Conservation (phyloP, 92 coral and sea anemone species). For the Desmophyllum pertusum region DNA sequence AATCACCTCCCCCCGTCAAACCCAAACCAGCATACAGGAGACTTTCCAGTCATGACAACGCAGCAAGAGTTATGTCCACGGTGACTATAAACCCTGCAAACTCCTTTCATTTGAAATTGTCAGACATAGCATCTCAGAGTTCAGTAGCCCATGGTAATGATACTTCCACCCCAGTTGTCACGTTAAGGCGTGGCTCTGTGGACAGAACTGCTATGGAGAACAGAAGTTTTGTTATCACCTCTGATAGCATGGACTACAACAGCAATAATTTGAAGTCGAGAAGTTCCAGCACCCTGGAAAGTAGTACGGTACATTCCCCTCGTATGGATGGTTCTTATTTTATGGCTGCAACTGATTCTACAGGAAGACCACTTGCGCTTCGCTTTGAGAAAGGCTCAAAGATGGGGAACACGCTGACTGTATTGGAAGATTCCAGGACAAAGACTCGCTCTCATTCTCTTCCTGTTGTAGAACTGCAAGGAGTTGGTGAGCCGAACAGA, state of each 20-base stretch:
- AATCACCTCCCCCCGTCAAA: slow-evolving; percentile 48
- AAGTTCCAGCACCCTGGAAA: slow-evolving; percentile 35
- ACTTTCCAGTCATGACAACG: slow-evolving; percentile 36
- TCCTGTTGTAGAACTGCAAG: slow-evolving; percentile 68
- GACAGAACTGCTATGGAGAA: slow-evolving; percentile 81
- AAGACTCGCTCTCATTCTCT: slow-evolving; percentile 76
- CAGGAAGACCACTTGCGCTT: slow-evolving; percentile 85
- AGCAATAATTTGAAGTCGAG: slow-evolving; percentile 41
- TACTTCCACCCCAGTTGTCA: slow-evolving; percentile 41
- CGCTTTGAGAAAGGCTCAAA: slow-evolving; percentile 80
- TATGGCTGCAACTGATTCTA: slow-evolving; percentile 86
- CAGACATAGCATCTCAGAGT: slow-evolving; percentile 34
- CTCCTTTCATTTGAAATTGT: slow-evolving; percentile 20
- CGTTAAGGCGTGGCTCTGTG: slow-evolving; percentile 70
- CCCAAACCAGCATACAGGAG: slow-evolving; percentile 51
- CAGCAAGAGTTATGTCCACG: slow-evolving; percentile 67
- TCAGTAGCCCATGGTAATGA: background rate
- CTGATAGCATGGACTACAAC: slow-evolving; percentile 66
- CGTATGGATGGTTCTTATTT: slow-evolving; percentile 77
- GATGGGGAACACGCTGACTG: slow-evolving; percentile 69
- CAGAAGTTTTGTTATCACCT: slow-evolving; percentile 78
- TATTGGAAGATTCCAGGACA: slow-evolving; percentile 58
- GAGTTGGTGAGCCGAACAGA: slow-evolving; percentile 42
- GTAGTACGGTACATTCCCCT: slow-evolving; percentile 20
- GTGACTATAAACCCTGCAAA: slow-evolving; percentile 68